These are phyloP conservation scores for Mycetomoellerius zeteki DNA, from an alignment of 1,140 invertebrate species.

Conservation along the genomic window DNA sequence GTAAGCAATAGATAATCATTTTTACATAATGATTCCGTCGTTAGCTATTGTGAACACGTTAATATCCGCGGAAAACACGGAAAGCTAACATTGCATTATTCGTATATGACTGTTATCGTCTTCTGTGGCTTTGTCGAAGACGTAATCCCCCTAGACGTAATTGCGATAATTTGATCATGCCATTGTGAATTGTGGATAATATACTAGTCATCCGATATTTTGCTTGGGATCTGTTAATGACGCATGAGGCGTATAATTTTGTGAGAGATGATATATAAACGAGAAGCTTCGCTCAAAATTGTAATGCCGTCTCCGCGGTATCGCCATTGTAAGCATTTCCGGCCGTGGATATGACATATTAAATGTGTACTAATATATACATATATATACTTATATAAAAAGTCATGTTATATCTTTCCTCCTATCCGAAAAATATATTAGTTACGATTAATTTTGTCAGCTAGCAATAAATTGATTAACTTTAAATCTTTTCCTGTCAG, in stretches of 20 bases:
- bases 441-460: background rate
- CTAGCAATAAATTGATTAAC: background rate
- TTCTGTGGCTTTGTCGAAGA: slow-evolving; percentile 34
- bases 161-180: background rate
- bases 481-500: background rate
- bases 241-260: slow-evolving; percentile 3
- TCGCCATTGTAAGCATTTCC: slow-evolving; percentile 14
- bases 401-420: slow-evolving; percentile 6
- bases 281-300: slow-evolving; percentile 26
- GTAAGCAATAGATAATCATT: slow-evolving; percentile 33
- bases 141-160: slow-evolving; percentile 1
- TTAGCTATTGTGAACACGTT: background rate
- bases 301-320: background rate
- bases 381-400: slow-evolving; percentile 55
- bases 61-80: slow-evolving; percentile 24
- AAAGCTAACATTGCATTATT: slow-evolving; percentile 22
- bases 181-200: slow-evolving; percentile 13
- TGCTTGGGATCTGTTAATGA: background rate
- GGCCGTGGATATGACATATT: slow-evolving; percentile 25
- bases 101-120: slow-evolving; percentile 18
- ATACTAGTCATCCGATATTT: slow-evolving; percentile 31
- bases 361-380: slow-evolving; percentile 48
- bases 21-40: slow-evolving; percentile 24
- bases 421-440: background rate
- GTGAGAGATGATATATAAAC: background rate